Evolutionary conservation across 2,797 vertebrate species (phyloP), one percentile per base, ranked within the genome.

Genomic region (Phylloscopus collybita): DNA sequence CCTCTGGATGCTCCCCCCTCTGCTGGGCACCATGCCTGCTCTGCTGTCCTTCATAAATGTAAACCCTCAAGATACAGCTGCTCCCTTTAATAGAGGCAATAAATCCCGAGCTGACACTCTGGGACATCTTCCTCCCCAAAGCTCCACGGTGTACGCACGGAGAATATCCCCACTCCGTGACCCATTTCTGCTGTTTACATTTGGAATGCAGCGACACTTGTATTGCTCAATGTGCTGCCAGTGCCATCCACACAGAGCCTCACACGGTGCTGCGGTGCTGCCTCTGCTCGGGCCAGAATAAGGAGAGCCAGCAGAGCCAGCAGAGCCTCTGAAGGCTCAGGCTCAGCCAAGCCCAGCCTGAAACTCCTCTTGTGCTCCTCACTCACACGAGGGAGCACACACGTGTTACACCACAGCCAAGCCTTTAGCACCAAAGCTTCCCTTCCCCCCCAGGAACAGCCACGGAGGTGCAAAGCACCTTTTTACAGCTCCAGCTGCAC

Each of bases 141-240:
- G 42, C 14, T 40, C 11, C 1, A 66, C 21, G 10, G 1, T 5
- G 32, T 44, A 72, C 57, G 29, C 54, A 54, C 0, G 6, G 66
- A 73, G 51, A 89, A 73, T 17, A 75, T 74, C 69, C 67, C 71
- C 67, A n/a, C 19, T 72, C 47, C 16, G 10, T 70, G 56, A 60
- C 38, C 73, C 84, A 66, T 75, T 94, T 67, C 16, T 64, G 20
- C 78, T 69, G 57, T 92, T 91, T 80, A 70, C 49, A 95, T 93
- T 44, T 16, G 67, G 89, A 90, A 86, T 3, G 45, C 60, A 70
- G 75, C 36, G 64, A 23, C 56, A 7, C 44, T 80, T 5, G 1
- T 20, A 61, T 92, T 91, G 60, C 92, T 81, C 92, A 67, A 75
- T 14, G 3, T 1, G 44, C 80, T 44, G 73, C 88, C 66, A 8